Percentiles rank a stretch among this genome's conserved stretches.
Evolutionary conservation across 1,140 invertebrate species (phyloP).

Genomic region (Archivesica marissinica): DNA sequence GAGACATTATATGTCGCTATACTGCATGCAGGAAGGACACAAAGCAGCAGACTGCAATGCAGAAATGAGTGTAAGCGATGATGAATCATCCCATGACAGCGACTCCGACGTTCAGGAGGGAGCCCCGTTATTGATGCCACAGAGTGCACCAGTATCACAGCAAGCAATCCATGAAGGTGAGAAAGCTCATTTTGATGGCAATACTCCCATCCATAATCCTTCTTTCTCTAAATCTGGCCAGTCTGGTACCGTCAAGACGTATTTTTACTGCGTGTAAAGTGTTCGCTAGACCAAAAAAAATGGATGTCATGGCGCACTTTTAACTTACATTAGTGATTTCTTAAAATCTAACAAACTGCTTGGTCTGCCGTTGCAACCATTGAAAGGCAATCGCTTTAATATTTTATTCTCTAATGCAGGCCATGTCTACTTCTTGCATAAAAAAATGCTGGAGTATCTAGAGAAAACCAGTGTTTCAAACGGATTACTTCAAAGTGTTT

Average conservation of each 20-base stretch:
- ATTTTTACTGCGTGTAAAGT: slow-evolving; percentile 28
- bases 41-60: no score
- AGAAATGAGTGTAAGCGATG: no score
- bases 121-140: no score
- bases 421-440: slow-evolving; percentile 1
- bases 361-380: neutral
- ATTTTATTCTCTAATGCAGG: slow-evolving; percentile 36
- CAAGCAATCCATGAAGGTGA: no score
- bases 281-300: slow-evolving; percentile 40
- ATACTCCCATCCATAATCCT: no score
- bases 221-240: no score
- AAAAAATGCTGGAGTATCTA: slow-evolving; percentile 22
- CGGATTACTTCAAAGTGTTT: slow-evolving; percentile 32
- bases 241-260: neutral
- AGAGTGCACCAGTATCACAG: no score
- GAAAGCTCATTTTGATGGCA: no score
- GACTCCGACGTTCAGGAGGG: no score
- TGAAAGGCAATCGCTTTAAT: slow-evolving; percentile 12
- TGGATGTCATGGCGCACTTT: slow-evolving; percentile 26
- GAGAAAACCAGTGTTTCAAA: neutral
- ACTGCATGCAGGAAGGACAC: no score
- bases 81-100: no score
- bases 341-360: neutral
- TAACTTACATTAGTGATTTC: slow-evolving; percentile 11
- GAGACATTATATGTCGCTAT: no score